Evolutionary conservation across 2,888 invertebrate species (phyloP).

Genomic region (Tribolium freemani): DNA sequence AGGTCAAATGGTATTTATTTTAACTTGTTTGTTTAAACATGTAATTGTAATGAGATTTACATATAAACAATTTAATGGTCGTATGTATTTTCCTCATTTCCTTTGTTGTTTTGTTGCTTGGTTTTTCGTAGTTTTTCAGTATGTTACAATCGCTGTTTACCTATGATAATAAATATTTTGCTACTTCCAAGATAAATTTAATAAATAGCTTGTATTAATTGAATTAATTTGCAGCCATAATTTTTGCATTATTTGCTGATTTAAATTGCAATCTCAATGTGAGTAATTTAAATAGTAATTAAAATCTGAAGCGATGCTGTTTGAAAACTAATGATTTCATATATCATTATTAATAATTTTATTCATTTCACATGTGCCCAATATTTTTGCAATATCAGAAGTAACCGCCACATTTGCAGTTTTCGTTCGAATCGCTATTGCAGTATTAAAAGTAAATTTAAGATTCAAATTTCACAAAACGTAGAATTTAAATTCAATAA

Average conservation of each 20-base stretch:
- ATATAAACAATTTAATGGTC: neutral
- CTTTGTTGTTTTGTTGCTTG: neutral
- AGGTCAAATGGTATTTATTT: neutral
- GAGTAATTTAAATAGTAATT: slow-evolving; percentile 20
- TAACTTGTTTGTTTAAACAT: neutral
- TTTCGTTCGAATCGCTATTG: neutral
- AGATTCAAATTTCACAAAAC: neutral
- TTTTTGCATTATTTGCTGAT: slow-evolving; percentile 17
- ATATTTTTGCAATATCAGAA: neutral
- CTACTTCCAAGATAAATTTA: neutral
- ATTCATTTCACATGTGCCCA: neutral
- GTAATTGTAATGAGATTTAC: neutral
- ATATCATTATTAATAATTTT: slow-evolving; percentile 11
- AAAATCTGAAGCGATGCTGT: slow-evolving; percentile 3
- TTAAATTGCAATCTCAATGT: neutral
- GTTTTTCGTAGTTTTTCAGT: too few species aligned
- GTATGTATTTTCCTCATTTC: neutral
- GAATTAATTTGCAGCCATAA: slow-evolving; percentile 3
- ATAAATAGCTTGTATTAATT: neutral
- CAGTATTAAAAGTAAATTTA: neutral
- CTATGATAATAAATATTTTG: too few species aligned
- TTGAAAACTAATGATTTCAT: slow-evolving; percentile 10
- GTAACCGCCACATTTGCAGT: neutral
- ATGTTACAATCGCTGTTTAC: neutral
- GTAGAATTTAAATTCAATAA: neutral